Evolutionary conservation across 2,888 invertebrate genomes (phyloP), one percentile per base, ranked within the genome.

Genomic region (Chouioia cunea): DNA sequence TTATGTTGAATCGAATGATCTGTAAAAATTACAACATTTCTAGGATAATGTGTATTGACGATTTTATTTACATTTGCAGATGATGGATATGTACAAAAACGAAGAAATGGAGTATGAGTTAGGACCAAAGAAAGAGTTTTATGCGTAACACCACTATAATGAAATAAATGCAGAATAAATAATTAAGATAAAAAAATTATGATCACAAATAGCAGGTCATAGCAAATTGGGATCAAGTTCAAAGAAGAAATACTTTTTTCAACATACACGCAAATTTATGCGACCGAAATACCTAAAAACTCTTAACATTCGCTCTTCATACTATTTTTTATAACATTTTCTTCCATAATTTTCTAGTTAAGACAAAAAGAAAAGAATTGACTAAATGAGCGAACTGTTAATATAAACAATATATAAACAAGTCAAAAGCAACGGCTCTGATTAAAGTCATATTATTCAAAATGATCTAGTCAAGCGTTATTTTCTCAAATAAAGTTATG

Each of bases 31-130:
- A n/a, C n/a, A n/a, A n/a, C n/a, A n/a, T n/a, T n/a, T n/a, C n/a
- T 27, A 12, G 27, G 3, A 20, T 14, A 52, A 22, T 16, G 4
- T 12, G 47, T 36, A 23, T 14, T 56, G 16, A 18, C 6, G 43
- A n/a, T 52, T 52, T 23, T 65, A 46, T 73, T 72, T 20, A 15
- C 12, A 76, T 74, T 87, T 88, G 48, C 88, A 94, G 94, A 89
- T 95, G 82, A 92, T 96, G 86, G 96, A 96, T 85, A 93, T 95
- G 92, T 96, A 96, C 89, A 95, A 96, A 87, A 95, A 95, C 88
- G 96, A 96, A 86, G 96, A 96, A 85, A 90, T 93, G 77, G 96
- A 96, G 84, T 95, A 94, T 87, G 93, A 95, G 82, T 90, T 96
- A 89, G 92, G 93, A 80, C 92, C 93, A 83, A 96, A 95, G 88